These are phyloP conservation scores for Procambarus virginalis DNA, from an alignment of 1,140 invertebrate genomes.

Conservation along the genomic window DNA sequence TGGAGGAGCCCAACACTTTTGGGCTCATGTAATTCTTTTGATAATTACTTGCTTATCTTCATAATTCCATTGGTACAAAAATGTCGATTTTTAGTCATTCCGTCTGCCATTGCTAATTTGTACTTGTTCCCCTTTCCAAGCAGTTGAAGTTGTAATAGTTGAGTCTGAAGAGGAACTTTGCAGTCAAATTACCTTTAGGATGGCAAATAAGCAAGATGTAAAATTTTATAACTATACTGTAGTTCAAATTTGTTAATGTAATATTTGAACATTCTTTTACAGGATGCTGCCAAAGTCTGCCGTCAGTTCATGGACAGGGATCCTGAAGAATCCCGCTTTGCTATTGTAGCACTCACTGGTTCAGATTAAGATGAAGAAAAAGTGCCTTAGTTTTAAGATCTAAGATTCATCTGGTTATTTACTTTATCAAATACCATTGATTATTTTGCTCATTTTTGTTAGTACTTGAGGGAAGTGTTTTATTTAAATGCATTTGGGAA, in stretches of 20 bases:
- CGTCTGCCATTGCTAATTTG: no score
- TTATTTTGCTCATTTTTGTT: not conserved
- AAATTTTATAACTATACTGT: not conserved
- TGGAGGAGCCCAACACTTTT: no score
- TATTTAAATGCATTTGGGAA: no score
- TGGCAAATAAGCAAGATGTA: no score
- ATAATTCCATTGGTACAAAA: no score
- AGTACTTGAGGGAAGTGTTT: not conserved
- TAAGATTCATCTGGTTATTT: not conserved
- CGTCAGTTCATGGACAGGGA: slow-evolving; percentile 43
- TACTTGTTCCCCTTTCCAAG: no score
- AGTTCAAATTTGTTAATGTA: not conserved
- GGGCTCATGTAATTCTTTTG: no score
- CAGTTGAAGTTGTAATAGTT: no score
- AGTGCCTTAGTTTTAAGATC: not conserved
- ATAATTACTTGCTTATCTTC: no score
- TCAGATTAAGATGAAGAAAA: slow-evolving; percentile 6
- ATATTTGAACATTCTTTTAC: not conserved
- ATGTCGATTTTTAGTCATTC: no score
- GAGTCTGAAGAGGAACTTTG: no score
- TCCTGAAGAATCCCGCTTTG: slow-evolving; percentile 59
- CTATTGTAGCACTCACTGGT: slow-evolving; percentile 35
- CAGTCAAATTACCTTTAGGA: no score
- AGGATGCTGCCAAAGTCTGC: slow-evolving; percentile 55
- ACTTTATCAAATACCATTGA: not conserved